Base-by-base conservation (phyloP, 2,888 invertebrate species). In the Pammene fasciana region DNA sequence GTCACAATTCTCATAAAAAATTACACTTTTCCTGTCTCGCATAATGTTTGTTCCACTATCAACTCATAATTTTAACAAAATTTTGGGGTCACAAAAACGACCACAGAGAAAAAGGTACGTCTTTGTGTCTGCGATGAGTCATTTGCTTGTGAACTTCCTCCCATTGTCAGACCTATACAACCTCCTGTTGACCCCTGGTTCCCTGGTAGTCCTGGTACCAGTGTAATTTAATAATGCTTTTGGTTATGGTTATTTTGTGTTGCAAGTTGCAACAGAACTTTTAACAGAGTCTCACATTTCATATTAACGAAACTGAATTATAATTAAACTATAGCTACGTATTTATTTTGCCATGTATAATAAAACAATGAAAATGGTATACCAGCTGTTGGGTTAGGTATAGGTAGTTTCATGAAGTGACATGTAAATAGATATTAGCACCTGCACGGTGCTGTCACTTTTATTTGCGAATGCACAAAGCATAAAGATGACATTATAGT, bases 81-180 rank as follows among this genome's bases (percentile, higher is more conserved):
- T 45, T 57, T 50, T n/a, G 50, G 36, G 48, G 48, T 61, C 16
- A n/a, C 10, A 14, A 11, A n/a, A 75, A 65, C 70, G 62, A 70
- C 74, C 75, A 72, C 75, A 74, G 80, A 79, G 82, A 86, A 85
- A 82, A 79, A 84, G 82, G 79, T 43, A 78, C 72, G 75, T 76
- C 73, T 76, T 74, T 74, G 73, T 70, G 54, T 57, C 26, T 45
- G 45, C 50, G 82, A 88, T 91, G 90, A 92, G 89, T 90, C 91
- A 90, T 86, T 80, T 13, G 84, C 84, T 85, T 87, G 88, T 86
- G 88, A 86, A 90, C 91, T 91, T 91, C 91, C 90, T 91, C 76
- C 88, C 90, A 90, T 91, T 92, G 91, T 92, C 86, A 86, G 76
- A 75, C 72, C 68, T 41, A 65, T 57, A 50, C 67, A 57, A 61